Evolutionary conservation across 2,888 invertebrate genomes (phyloP).

Genomic region (Caradrina clavipalpis): DNA sequence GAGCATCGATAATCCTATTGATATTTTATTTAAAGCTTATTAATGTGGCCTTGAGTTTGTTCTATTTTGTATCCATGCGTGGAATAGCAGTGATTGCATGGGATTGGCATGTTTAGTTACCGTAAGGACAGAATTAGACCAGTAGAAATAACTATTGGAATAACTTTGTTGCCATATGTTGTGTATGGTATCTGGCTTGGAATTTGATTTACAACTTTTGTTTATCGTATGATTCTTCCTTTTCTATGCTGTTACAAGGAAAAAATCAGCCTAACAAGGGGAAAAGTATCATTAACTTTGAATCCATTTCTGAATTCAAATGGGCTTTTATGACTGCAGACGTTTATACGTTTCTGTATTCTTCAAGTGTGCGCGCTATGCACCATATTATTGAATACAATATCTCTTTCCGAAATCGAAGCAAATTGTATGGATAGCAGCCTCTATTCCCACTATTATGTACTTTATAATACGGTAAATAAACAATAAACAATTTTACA

Average conservation of each 20-base stretch:
- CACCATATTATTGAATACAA: too few species aligned
- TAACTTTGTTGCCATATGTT: slow-evolving; percentile 60
- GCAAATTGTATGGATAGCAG: too few species aligned
- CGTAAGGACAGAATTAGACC: slow-evolving; percentile 70
- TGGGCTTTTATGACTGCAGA: too few species aligned
- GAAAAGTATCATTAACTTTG: not conserved
- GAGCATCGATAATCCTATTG: slow-evolving; percentile 62
- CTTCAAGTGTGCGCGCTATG: too few species aligned
- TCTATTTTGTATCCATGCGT: slow-evolving; percentile 73
- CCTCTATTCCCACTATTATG: too few species aligned
- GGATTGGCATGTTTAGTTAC: slow-evolving; percentile 69
- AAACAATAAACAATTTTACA: not conserved
- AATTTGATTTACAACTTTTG: slow-evolving; percentile 26
- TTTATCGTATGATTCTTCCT: not conserved
- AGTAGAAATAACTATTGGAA: slow-evolving; percentile 60
- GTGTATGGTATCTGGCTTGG: slow-evolving; percentile 31
- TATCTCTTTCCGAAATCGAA: too few species aligned
- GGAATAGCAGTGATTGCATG: slow-evolving; percentile 76
- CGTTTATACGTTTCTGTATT: too few species aligned
- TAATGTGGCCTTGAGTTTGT: slow-evolving; percentile 62
- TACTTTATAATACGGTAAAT: not conserved
- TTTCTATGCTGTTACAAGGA: not conserved
- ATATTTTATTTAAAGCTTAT: slow-evolving; percentile 27
- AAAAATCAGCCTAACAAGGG: not conserved
- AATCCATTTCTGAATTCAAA: not conserved